A percentile compares a stretch with the other conserved stretches of the same genome.
These are phyloP conservation scores for Lophius piscatorius DNA, from an alignment of 2,113 vertebrate species.

Conservation along the genomic window DNA sequence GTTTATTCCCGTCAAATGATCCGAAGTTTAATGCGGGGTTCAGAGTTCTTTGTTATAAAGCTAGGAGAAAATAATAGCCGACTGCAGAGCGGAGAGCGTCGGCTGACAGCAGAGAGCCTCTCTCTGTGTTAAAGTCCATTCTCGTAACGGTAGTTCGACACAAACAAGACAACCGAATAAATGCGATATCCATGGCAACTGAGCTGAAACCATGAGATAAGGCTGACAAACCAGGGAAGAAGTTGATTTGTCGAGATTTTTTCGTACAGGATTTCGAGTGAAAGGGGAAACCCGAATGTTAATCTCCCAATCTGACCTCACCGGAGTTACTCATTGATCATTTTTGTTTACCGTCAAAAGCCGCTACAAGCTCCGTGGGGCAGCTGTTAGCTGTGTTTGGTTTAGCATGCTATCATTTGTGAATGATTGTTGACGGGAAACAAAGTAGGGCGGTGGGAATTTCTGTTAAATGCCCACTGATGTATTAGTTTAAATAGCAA, in stretches of 20 bases:
- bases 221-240: neutral
- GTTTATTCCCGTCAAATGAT: slow-evolving; percentile 1
- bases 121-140: too few species aligned
- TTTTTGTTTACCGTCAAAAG: neutral
- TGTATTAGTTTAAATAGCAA: too few species aligned
- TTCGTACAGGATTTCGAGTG: neutral
- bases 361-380: neutral
- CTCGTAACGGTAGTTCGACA: too few species aligned
- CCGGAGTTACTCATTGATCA: slow-evolving; percentile 31
- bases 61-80: too few species aligned
- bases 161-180: too few species aligned
- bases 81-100: too few species aligned
- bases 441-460: too few species aligned
- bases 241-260: neutral
- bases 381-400: neutral
- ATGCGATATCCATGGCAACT: neutral
- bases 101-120: too few species aligned
- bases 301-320: neutral
- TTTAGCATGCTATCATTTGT: too few species aligned
- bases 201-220: neutral
- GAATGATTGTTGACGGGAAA: too few species aligned
- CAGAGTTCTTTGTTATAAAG: too few species aligned
- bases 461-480: too few species aligned
- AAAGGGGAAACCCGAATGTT: neutral
- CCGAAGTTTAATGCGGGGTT: neutral